phyloP scores from a whole-genome alignment of 2,113 vertebrate species.

The Anolis carolinensis region DNA sequence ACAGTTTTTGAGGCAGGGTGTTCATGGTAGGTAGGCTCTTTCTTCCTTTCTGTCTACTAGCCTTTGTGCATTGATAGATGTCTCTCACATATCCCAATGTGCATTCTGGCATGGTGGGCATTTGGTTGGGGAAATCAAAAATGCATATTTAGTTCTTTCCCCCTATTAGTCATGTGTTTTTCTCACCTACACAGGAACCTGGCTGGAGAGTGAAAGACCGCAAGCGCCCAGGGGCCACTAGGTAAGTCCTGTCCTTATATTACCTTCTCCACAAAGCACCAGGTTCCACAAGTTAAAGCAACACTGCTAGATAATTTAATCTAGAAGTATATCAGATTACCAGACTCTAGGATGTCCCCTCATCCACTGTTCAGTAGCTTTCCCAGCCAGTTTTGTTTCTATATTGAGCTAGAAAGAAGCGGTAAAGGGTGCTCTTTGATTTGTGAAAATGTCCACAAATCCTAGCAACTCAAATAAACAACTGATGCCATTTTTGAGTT shows the following conservation, averaged over 20 bases:
- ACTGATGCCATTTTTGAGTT: no score
- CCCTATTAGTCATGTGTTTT: constrained; percentile 15
- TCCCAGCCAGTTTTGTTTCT: not conserved
- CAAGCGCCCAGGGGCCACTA: constrained; percentile 24
- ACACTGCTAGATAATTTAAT: not conserved
- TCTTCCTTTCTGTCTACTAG: not conserved
- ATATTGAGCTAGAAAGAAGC: not conserved
- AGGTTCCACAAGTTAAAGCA: not conserved
- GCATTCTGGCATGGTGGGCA: not conserved
- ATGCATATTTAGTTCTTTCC: not conserved
- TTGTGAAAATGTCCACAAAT: no score
- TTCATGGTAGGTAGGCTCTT: not conserved
- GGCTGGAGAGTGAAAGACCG: constrained; percentile 8
- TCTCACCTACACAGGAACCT: constrained; percentile 28
- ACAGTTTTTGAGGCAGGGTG: not conserved
- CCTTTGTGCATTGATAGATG: not conserved
- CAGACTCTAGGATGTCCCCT: not conserved
- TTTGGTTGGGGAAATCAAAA: not conserved
- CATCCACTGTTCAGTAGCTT: not conserved
- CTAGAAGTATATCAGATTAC: not conserved
- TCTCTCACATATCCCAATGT: not conserved
- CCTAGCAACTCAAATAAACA: not conserved
- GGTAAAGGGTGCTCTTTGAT: not conserved
- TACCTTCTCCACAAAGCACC: not conserved
- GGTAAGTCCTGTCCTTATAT: constrained; percentile 9